These are phyloP conservation scores for Cyrtorhinus lividipennis DNA, from an alignment of 1,140 invertebrate genomes.

Conservation along the genomic window DNA sequence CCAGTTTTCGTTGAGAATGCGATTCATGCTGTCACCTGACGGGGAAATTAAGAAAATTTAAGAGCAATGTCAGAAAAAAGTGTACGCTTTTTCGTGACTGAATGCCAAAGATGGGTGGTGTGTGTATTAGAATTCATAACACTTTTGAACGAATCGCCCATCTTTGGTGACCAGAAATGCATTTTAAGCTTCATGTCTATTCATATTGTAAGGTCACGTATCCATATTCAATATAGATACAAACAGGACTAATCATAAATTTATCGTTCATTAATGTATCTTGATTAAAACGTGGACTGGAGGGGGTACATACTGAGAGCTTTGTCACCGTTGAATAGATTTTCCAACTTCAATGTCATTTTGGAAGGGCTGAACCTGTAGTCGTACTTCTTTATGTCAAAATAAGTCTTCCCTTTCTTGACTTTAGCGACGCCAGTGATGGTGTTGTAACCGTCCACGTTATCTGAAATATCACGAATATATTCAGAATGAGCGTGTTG, in stretches of 20 bases:
- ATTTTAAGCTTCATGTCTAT: too few relatives aligned
- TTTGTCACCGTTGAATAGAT: slow-evolving; percentile 26
- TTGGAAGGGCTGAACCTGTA: slow-evolving; percentile 21
- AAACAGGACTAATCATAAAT: too few relatives aligned
- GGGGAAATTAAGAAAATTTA: slow-evolving; percentile 12
- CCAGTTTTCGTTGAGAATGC: slow-evolving; percentile 18
- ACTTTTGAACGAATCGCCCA: too few relatives aligned
- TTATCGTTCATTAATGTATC: too few relatives aligned
- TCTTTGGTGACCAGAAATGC: too few relatives aligned
- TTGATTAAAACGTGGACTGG: too few relatives aligned
- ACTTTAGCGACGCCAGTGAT: slow-evolving; percentile 9
- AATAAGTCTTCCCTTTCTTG: slow-evolving; percentile 20
- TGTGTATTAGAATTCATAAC: too few relatives aligned
- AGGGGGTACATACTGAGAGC: slow-evolving; percentile 22
- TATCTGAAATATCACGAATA: slow-evolving; percentile 23
- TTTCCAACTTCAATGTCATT: slow-evolving; percentile 22
- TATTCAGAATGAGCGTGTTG: background rate
- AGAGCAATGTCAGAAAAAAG: too few relatives aligned
- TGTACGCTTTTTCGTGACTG: too few relatives aligned
- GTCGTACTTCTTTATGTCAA: slow-evolving; percentile 19
- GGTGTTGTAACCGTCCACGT: slow-evolving; percentile 19
- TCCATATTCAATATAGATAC: too few relatives aligned
- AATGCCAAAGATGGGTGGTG: too few relatives aligned
- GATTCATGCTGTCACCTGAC: slow-evolving; percentile 17
- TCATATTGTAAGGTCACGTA: too few relatives aligned